A percentile compares a stretch with the other conserved stretches of the same genome.
phyloP scores from a whole-genome alignment of 35 echinoderm and acorn worm genomes.

The Diadema setosum region DNA sequence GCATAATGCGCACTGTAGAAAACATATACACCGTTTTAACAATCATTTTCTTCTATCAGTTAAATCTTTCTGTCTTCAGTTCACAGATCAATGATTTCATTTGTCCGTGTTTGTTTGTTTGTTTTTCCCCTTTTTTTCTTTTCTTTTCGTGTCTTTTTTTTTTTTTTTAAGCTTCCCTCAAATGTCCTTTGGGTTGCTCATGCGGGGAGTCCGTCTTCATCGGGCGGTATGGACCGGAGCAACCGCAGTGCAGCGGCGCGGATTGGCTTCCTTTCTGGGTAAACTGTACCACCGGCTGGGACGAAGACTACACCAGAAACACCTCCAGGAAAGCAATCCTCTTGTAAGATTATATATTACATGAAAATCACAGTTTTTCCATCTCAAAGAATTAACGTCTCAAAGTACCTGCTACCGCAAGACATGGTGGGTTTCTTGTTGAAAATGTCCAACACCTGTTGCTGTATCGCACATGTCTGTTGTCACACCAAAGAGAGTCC shows the following conservation, averaged over 20 bases:
- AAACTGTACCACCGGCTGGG: background rate
- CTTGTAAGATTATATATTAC: background rate
- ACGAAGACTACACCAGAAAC: background rate
- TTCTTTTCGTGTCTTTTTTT: background rate
- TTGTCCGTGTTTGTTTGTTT: background rate
- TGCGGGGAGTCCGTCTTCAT: background rate
- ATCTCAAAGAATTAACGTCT: background rate
- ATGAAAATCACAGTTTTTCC: too few relatives aligned
- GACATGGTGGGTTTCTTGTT: background rate
- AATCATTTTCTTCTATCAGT: background rate
- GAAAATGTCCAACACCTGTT: background rate
- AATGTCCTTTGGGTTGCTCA: background rate
- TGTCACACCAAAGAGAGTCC: too few relatives aligned
- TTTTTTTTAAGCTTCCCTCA: background rate
- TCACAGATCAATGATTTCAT: background rate
- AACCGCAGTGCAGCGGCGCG: background rate
- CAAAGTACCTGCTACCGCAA: background rate
- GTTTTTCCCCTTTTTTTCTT: background rate
- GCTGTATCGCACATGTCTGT: background rate
- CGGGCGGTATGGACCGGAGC: background rate
- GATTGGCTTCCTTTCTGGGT: conserved; percentile 1
- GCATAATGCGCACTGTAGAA: too few relatives aligned
- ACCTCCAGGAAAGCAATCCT: background rate
- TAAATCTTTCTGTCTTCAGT: background rate
- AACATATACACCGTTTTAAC: too few relatives aligned